These are phyloP conservation scores for Hetaerina americana DNA, from an alignment of 1,140 invertebrate genomes.

Conservation along the genomic window DNA sequence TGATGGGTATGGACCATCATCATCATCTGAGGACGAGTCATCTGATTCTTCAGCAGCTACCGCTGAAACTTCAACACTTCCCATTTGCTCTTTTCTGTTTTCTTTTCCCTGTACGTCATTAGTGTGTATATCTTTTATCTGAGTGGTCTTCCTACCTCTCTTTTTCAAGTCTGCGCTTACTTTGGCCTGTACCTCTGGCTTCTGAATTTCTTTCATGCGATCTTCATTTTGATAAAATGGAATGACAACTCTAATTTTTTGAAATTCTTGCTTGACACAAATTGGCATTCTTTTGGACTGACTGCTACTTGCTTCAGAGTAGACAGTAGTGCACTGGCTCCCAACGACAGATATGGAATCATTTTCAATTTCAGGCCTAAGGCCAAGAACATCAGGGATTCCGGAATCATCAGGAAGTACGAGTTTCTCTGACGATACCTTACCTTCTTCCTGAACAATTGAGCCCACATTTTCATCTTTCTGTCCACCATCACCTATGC, in stretches of 20 bases:
- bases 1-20: background rate
- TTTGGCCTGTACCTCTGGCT: constrained; percentile 14
- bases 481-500: background rate
- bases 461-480: constrained; percentile 9
- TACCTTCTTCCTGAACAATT: background rate
- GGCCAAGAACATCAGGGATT: background rate
- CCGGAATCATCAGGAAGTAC: background rate
- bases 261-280: background rate
- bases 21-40: background rate
- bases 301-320: background rate
- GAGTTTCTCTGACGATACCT: background rate
- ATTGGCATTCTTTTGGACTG: background rate
- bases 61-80: background rate
- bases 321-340: background rate
- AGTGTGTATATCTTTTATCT: constrained; percentile 17
- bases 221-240: background rate
- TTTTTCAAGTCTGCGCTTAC: background rate
- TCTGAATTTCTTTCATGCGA: background rate
- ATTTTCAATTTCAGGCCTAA: constrained; percentile 20
- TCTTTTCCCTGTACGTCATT: constrained; percentile 13
- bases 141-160: background rate
- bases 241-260: background rate
- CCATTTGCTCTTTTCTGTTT: background rate
- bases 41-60: background rate
- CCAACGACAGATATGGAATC: constrained; percentile 15